phyloP scores from a whole-genome alignment of 2,888 invertebrate species.

The Odontocolon sp. region DNA sequence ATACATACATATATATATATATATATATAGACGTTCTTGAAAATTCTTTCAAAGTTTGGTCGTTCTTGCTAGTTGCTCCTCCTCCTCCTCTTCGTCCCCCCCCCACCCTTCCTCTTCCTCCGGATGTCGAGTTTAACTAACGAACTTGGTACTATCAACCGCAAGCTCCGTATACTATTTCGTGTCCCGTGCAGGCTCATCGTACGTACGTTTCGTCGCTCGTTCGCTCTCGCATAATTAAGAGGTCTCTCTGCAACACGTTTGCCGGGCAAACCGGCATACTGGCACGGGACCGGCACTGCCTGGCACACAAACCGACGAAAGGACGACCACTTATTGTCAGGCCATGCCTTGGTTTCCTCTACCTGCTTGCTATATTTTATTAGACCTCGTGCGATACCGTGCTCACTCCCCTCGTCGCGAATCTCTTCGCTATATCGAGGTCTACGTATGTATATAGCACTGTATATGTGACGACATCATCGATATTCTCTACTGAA shows the following conservation, averaged over 20 bases:
- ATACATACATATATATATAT: too few relatives aligned
- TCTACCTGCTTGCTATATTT: conserved; percentile 6
- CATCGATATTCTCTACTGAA: not conserved
- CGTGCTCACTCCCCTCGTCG: not conserved
- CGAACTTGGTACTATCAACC: conserved; percentile 53
- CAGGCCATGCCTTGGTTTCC: conserved; percentile 15
- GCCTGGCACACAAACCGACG: conserved; percentile 56
- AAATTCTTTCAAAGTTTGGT: conserved; percentile 52
- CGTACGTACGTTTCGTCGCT: conserved; percentile 34
- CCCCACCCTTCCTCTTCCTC: not conserved
- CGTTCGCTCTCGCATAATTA: conserved; percentile 58
- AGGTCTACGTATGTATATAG: too few relatives aligned
- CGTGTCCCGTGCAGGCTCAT: conserved; percentile 55
- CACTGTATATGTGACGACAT: too few relatives aligned
- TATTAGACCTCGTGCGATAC: conserved; percentile 33
- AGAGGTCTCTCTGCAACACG: conserved; percentile 59
- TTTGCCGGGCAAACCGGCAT: conserved; percentile 34
- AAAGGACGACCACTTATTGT: conserved; percentile 57
- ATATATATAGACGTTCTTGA: not conserved
- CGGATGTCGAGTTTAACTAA: conserved; percentile 47
- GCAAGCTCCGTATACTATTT: conserved; percentile 55
- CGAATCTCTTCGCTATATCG: not conserved
- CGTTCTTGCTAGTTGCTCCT: conserved; percentile 22
- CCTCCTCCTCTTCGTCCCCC: conserved; percentile 26
- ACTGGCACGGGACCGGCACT: conserved; percentile 45